Base-by-base conservation (phyloP, 2,888 invertebrate genomes). In the Sarcophaga caerulescens region DNA sequence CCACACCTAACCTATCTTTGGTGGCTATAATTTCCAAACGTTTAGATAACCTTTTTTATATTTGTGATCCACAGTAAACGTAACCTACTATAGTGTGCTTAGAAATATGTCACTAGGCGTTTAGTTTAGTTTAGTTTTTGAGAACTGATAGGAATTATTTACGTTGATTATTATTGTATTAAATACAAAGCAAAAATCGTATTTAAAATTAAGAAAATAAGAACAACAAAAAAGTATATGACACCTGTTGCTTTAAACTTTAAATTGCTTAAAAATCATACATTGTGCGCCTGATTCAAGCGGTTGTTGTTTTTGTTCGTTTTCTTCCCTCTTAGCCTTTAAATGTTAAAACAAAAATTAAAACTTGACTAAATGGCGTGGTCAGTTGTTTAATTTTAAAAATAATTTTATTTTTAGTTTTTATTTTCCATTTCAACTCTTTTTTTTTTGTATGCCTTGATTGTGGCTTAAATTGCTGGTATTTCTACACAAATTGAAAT, bases 161-260 rank as follows among this genome's bases (percentile, higher is more conserved):
- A 52, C 35, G 35, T 35, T 35, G 35, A 35, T 35, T 35, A 35
- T 35, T 8, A 35, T 35, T 35, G 35, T 35, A 10, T 35, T 35
- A 35, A 35, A 35, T 35, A 35, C 35, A 8, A 35, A 35, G 35
- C 35, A 35, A 6, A 35, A 35, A 35, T 35, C 35, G 8, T 35
- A 35, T 35, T 35, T 35, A 35, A 35, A 35, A 35, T 35, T 35
- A 35, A 35, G 6, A 35, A 35, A 35, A 35, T 35, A 35, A 35
- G 6, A 35, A 35, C 35, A 35, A 35, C 35, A 35, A 35, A 35
- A 35, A 35, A 35, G 35, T 35, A 35, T 35, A 35, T 83, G 85
- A 76, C 85, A 85, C 85, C 85, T 85, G 85, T 76, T 85, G 79
- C 71, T 47, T 57, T 45, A 10, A 47, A 68, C 62, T 45, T 19